Evolutionary conservation across 1,140 invertebrate genomes (phyloP).

Genomic region (Drosophila repletoides): DNA sequence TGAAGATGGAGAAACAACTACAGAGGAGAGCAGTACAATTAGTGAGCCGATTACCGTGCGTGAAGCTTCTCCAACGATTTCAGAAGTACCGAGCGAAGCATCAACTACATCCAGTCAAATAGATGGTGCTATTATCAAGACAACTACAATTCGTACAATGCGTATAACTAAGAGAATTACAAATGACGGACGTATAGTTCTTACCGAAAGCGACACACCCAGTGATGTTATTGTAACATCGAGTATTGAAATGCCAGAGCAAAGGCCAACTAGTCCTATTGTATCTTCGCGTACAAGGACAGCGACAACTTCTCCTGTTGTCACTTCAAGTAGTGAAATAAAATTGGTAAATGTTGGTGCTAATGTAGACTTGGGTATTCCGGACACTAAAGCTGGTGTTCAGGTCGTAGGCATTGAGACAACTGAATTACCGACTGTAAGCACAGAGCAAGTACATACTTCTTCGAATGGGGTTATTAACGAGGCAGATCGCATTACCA

Average conservation of each 20-base stretch:
- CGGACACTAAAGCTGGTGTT: conserved; percentile 52
- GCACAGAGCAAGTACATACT: conserved; percentile 12
- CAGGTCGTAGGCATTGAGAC: conserved; percentile 73
- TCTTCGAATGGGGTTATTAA: conserved; percentile 41
- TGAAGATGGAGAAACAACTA: conserved; percentile 66
- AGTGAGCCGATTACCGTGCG: conserved; percentile 65
- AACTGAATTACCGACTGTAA: conserved; percentile 41
- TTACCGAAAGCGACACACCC: conserved; percentile 69
- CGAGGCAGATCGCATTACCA: conserved; percentile 50
- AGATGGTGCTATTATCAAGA: conserved; percentile 80
- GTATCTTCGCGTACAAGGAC: conserved; percentile 31
- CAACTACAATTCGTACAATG: conserved; percentile 79
- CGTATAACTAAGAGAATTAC: conserved; percentile 73
- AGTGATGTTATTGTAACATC: conserved; percentile 73
- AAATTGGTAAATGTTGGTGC: conserved; percentile 44
- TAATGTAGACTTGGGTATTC: conserved; percentile 51
- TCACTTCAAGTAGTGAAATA: conserved; percentile 43
- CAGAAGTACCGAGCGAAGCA: conserved; percentile 68
- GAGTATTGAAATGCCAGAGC: conserved; percentile 78
- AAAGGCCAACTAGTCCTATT: conserved; percentile 55
- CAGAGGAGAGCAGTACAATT: conserved; percentile 56
- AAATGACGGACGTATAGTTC: conserved; percentile 72
- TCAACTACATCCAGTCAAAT: conserved; percentile 75
- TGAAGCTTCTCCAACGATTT: conserved; percentile 57
- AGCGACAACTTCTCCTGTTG: conserved; percentile 29